phyloP scores from a whole-genome alignment of 2,113 vertebrate species.

The Tetrao urogallus region DNA sequence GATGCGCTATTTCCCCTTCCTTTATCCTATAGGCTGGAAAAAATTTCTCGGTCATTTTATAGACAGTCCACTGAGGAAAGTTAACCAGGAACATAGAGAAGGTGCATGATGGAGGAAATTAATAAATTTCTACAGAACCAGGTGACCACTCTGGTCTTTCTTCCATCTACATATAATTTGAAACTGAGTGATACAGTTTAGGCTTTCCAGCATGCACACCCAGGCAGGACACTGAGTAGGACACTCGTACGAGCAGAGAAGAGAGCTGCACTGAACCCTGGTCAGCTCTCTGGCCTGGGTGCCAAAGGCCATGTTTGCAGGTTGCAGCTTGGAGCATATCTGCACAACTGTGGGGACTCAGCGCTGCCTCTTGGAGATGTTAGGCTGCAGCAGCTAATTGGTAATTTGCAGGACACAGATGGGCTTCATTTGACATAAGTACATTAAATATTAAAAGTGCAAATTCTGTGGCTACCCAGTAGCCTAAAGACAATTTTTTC shows the following conservation, averaged over 20 bases:
- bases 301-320: background rate
- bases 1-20: background rate
- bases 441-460: background rate
- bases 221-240: background rate
- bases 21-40: background rate
- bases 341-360: background rate
- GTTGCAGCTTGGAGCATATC: background rate
- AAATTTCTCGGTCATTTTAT: background rate
- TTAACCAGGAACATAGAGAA: background rate
- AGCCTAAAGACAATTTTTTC: background rate
- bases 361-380: background rate
- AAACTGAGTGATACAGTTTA: background rate
- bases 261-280: background rate
- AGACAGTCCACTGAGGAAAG: background rate
- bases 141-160: background rate
- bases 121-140: background rate
- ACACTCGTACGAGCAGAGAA: accelerated
- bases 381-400: background rate
- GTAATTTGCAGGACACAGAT: background rate
- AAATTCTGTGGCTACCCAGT: background rate
- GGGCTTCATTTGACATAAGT: background rate
- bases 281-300: background rate
- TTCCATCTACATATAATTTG: background rate
- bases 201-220: background rate
- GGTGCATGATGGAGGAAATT: background rate